A percentile compares a stretch with the other conserved stretches of the same genome.
Conservation (phyloP, 2,797 vertebrate genomes). For the Phataginus tricuspis region DNA sequence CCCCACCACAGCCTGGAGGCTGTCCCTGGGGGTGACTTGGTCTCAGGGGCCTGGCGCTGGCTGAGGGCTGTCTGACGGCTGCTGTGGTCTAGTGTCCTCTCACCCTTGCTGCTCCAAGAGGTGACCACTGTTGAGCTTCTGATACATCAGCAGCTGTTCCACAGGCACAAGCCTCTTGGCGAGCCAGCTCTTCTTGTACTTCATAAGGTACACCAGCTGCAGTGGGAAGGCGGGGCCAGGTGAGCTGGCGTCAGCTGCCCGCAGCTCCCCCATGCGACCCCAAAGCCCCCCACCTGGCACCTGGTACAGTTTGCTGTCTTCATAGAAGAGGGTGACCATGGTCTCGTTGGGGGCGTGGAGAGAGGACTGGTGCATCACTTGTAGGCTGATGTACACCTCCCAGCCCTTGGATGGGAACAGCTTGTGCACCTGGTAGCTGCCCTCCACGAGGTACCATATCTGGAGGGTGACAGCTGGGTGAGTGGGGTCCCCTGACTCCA, state of each 20-base stretch:
- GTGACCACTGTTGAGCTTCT: not conserved
- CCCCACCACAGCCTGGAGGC: not conserved
- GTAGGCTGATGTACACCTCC: slow-evolving; percentile 29
- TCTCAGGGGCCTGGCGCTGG: not conserved
- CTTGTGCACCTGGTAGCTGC: slow-evolving; percentile 53
- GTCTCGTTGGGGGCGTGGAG: not conserved
- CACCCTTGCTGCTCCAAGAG: fast-evolving
- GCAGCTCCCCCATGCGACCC: not conserved
- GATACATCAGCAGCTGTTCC: slow-evolving; percentile 65
- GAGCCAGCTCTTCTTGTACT: fast-evolving
- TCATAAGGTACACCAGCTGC: slow-evolving; percentile 74
- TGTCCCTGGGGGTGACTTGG: not conserved
- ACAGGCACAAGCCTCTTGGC: slow-evolving; percentile 75
- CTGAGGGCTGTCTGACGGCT: not conserved
- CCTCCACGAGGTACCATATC: slow-evolving; percentile 82
- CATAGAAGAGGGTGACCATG: slow-evolving; percentile 80
- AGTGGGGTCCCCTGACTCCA: not conserved
- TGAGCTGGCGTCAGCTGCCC: not conserved
- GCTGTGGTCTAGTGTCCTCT: not conserved
- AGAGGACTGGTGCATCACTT: not conserved
- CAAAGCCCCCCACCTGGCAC: slow-evolving; percentile 4
- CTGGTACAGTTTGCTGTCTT: slow-evolving; percentile 71
- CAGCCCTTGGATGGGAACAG: slow-evolving; percentile 74
- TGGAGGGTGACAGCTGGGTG: not conserved
- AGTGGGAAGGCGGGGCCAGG: not conserved